Percentiles rank a stretch among this genome's conserved stretches.
phyloP scores from a whole-genome alignment of 2,888 invertebrate genomes.

The Cantharis rufa region DNA sequence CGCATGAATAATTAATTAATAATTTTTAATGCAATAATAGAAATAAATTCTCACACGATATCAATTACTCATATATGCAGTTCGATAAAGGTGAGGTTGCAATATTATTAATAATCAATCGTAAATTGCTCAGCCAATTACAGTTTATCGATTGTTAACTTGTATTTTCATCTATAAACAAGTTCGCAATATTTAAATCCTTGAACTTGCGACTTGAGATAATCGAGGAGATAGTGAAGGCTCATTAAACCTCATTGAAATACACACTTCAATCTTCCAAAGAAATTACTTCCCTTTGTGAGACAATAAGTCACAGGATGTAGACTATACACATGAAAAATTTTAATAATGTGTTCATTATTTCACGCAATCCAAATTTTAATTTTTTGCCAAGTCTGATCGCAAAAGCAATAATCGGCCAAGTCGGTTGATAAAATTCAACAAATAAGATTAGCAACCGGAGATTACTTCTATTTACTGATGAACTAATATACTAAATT shows the following conservation, averaged over 20 bases:
- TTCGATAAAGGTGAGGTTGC: neutral
- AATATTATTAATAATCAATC: neutral
- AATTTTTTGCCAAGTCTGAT: neutral
- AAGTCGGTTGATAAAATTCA: no score
- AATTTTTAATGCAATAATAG: neutral
- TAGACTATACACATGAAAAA: neutral
- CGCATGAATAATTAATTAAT: neutral
- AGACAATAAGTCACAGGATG: neutral
- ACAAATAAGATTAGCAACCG: neutral
- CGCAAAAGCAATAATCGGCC: neutral
- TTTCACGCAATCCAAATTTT: neutral
- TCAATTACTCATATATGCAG: neutral
- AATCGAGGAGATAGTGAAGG: constrained; percentile 10
- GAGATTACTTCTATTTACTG: neutral
- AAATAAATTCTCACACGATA: neutral
- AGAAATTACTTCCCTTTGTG: neutral
- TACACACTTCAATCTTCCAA: neutral
- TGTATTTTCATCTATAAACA: constrained; percentile 12
- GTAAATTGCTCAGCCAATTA: neutral
- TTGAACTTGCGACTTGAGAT: constrained; percentile 24
- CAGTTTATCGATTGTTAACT: neutral
- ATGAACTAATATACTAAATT: neutral
- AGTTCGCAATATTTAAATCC: constrained; percentile 13
- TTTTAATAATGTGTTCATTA: neutral
- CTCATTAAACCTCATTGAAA: constrained; percentile 15